Percentiles rank a stretch among this genome's conserved stretches.
Conservation (phyloP, 1,140 invertebrate species). For the Trinorchestia longiramus region DNA sequence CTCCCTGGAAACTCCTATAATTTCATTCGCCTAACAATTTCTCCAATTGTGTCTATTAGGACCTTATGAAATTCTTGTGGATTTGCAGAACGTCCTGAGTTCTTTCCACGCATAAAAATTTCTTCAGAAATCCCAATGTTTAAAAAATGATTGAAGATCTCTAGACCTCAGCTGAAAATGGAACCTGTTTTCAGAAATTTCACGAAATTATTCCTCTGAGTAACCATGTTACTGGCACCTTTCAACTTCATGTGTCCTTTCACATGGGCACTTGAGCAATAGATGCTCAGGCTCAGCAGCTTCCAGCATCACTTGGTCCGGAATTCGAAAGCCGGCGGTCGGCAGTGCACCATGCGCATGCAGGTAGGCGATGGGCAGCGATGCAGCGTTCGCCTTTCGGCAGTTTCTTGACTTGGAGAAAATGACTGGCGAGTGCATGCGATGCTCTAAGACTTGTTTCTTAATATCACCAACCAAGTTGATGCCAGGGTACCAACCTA, state of each 20-base stretch:
- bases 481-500: neutral
- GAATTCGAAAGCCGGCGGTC: neutral
- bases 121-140: neutral
- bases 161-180: neutral
- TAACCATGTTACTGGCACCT: neutral
- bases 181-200: neutral
- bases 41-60: neutral
- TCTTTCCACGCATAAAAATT: neutral
- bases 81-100: neutral
- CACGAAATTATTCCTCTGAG: neutral
- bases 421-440: neutral
- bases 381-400: neutral
- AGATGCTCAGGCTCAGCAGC: neutral
- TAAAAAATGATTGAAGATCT: neutral
- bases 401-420: neutral
- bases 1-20: neutral
- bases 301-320: neutral
- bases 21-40: neutral
- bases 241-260: neutral
- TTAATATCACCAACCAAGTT: neutral
- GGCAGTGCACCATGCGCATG: neutral
- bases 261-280: neutral
- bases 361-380: neutral
- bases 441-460: neutral
- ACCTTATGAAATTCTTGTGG: neutral